Evolutionary conservation across 2,113 vertebrate species (phyloP), one percentile per base, ranked within the genome.

Genomic region (Apodemus speciosus): DNA sequence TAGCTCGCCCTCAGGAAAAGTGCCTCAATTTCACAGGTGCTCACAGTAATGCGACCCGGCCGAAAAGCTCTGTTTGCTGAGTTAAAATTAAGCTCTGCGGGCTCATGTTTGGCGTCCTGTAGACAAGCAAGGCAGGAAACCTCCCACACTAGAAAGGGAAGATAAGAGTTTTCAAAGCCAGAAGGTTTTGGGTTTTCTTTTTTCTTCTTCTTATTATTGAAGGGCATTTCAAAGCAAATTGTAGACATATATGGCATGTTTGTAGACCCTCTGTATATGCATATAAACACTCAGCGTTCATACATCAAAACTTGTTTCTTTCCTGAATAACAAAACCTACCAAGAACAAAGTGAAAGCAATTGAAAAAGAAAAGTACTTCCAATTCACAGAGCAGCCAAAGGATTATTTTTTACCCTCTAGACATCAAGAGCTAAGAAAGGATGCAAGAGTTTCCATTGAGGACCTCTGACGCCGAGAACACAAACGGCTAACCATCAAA

Each of bases 91-190:
- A 88, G 93, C 71, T 66, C 40, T 7, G 83, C 58, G 23, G 13
- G 53, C 79, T 92, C 79, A 53, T 20, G 2, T 38, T 51, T 30
- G 88, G 77, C 25, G 15, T n/a, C n/a, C n/a, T 4, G 23, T 53
- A 85, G 88, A 73, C 38, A 40, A 76, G 81, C n/a, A 51, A 94
- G 75, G 96, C 97, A 96, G 96, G 97, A 96, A 96, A 72, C 91
- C 96, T 96, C 97, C 96, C 95, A 76, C 93, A 64, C 84, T 0
- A 77, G 66, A 46, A 53, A 75, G 87, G 79, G 38, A 56, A 94
- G 96, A 95, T 93, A 95, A 96, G 92, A 75, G 85, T 94, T 95
- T 69, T 73, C 92, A 73, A 90, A 56, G 73, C 75, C 16, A 0
- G 90, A 79, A 85, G 53, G 73, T 68, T 66, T 93, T 23, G 25